Base-by-base conservation (phyloP, 2,797 vertebrate species). In the Potorous gilbertii region DNA sequence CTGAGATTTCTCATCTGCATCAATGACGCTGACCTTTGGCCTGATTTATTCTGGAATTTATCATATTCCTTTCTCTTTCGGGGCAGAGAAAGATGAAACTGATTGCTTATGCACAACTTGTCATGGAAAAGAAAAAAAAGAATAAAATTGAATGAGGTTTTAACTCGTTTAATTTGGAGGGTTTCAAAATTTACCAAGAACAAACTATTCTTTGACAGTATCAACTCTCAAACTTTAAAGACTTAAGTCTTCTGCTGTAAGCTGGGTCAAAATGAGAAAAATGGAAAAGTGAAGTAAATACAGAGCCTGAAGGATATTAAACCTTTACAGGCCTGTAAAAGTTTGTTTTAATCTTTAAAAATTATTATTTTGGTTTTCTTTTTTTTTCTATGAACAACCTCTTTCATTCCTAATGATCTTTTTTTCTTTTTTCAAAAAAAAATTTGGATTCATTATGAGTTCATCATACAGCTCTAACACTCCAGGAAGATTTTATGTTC, bases 81-180 rank as follows among this genome's bases (percentile, higher is more conserved):
- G 18, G 14, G 56, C 40, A 94, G 54, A 92, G 5, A 57, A 21
- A 66, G 14, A 56, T 92, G 55, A 94, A 95, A 14, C 66, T 28
- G 93, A 74, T 31, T 91, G 10, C 54, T 92, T 27, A 66, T 56
- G 16, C 18, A 91, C 55, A 54, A 94, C 4, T 13, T 5, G 27
- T 93, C 52, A 95, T 94, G 31, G 90, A 93, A 96, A 93, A 92
- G 81, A 31, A 95, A 57, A 56, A 94, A 95, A 93, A n/a, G 74
- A 28, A 95, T 54, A 59, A 18, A 46, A 90, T 92, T 81, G 34
- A n/a, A 21, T 93, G 46, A 95, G 92, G 56, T 1, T 46, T 94
- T 91, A 34, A 94, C 87, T 97, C 93, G 93, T 89, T 57, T 56
- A 96, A 94, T 90, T 93, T 89, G 13, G 18, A 96, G 93, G 28